Base-by-base conservation (phyloP, 2,888 invertebrate genomes). In the Bimastos eiseni region DNA sequence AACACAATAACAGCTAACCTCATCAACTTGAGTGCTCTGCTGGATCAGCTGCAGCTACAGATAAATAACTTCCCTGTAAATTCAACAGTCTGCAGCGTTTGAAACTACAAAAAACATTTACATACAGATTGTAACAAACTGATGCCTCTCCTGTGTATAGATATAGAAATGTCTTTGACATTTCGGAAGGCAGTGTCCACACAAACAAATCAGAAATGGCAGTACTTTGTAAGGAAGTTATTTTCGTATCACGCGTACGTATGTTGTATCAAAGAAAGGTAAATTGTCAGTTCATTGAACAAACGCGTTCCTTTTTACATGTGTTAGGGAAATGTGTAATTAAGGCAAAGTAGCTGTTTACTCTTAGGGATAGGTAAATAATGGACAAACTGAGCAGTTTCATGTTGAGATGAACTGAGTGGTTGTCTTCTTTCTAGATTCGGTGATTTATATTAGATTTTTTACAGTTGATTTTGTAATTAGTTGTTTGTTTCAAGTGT, bases 141-240 rank as follows among this genome's bases (percentile, higher is more conserved):
- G 70, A 70, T 70, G 70, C n/a, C n/a, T 30, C n/a, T 70, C n/a
- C n/a, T n/a, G 70, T n/a, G 70, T 13, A 17, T 70, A 70, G 5
- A 70, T 70, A 6, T n/a, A 70, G 3, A 70, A n/a, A 70, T n/a
- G 1, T n/a, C 8, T 70, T 30, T 70, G n/a, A 8, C n/a, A 70
- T 8, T n/a, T 4, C 30, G 13, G 70, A 70, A 70, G 70, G 70
- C 70, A 30, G 13, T 70, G 30, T 70, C 70, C 70, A 70, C 70
- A 70, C n/a, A 70, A 70, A 70, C 30, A n/a, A 70, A 70, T 70
- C 70, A 70, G 70, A 70, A 70, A 70, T n/a, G n/a, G 30, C 70
- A n/a, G 70, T 70, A n/a, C 70, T 70, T 70, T n/a, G n/a, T 70
- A n/a, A 70, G n/a, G n/a, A 70, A 70, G n/a, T 70, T 70, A 70